These are phyloP conservation scores for Pagrus major DNA, from an alignment of 2,113 vertebrate genomes.

Conservation along the genomic window DNA sequence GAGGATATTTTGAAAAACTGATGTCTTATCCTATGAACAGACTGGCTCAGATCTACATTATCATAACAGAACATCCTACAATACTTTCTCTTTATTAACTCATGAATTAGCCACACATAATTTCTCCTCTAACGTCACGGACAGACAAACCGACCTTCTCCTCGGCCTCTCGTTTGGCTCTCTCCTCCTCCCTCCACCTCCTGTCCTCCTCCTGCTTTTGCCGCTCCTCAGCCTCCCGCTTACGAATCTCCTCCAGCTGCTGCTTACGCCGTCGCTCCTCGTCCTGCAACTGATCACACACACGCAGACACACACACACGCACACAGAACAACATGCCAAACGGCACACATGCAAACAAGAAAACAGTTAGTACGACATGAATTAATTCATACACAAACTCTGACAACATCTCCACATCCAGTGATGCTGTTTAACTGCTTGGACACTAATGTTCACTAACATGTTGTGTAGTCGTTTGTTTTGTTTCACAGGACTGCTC, in stretches of 20 bases:
- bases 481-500: constrained; percentile 56
- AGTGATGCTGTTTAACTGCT: constrained; percentile 8
- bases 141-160: constrained; percentile 90
- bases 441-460: constrained; percentile 11
- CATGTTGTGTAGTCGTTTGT: constrained; percentile 25
- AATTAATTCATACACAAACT: not conserved
- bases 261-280: constrained; percentile 96
- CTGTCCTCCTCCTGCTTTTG: constrained; percentile 92
- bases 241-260: constrained; percentile 95
- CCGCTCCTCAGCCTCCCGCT: constrained; percentile 94
- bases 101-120: too few relatives aligned
- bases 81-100: not conserved
- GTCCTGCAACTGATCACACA: constrained; percentile 91
- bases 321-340: constrained; percentile 11
- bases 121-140: not conserved
- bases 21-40: not conserved
- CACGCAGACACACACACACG: constrained; percentile 5
- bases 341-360: constrained; percentile 30
- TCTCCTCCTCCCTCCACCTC: constrained; percentile 93
- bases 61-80: not conserved
- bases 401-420: constrained; percentile 6
- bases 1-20: not conserved
- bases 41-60: not conserved
- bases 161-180: constrained; percentile 89
- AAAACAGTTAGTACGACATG: constrained; percentile 30